Percentiles rank a stretch among this genome's conserved stretches.
phyloP scores from a whole-genome alignment of 2,888 invertebrate genomes.

The Acleris literana region DNA sequence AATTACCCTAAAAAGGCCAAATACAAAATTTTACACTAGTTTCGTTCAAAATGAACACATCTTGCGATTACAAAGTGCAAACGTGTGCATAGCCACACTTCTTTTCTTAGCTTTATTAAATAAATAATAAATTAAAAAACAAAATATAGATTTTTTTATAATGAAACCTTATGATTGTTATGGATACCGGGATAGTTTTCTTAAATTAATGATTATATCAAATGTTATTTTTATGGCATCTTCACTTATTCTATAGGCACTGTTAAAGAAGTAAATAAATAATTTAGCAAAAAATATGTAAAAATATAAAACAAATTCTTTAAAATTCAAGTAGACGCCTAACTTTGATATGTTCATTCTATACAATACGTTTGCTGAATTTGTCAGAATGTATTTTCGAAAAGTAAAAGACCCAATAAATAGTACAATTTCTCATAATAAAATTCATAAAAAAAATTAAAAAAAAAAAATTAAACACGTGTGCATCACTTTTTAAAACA shows the following conservation, averaged over 20 bases:
- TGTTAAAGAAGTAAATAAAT: constrained; percentile 17
- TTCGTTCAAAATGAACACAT: constrained; percentile 19
- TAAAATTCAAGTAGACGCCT: background rate
- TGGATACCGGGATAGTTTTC: constrained; percentile 10
- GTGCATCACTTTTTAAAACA: too few species aligned
- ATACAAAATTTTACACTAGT: constrained; percentile 3
- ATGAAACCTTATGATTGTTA: background rate
- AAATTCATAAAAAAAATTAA: too few species aligned
- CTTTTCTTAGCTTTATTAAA: background rate
- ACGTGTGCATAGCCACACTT: constrained; percentile 1
- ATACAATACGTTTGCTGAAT: background rate
- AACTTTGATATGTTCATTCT: constrained; percentile 21
- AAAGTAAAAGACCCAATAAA: too few species aligned
- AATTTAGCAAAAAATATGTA: constrained; percentile 16
- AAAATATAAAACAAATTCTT: background rate
- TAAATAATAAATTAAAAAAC: constrained; percentile 26
- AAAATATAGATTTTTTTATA: constrained; percentile 15
- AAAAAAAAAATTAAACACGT: too few species aligned
- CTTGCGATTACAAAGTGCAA: constrained; percentile 15
- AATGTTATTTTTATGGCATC: constrained; percentile 33
- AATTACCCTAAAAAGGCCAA: constrained; percentile 11
- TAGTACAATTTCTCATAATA: too few species aligned
- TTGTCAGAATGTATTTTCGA: too few species aligned
- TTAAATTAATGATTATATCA: constrained; percentile 17
- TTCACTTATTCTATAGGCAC: constrained; percentile 31